phyloP scores from a whole-genome alignment of 2,888 invertebrate species.

The Globia sparganii region DNA sequence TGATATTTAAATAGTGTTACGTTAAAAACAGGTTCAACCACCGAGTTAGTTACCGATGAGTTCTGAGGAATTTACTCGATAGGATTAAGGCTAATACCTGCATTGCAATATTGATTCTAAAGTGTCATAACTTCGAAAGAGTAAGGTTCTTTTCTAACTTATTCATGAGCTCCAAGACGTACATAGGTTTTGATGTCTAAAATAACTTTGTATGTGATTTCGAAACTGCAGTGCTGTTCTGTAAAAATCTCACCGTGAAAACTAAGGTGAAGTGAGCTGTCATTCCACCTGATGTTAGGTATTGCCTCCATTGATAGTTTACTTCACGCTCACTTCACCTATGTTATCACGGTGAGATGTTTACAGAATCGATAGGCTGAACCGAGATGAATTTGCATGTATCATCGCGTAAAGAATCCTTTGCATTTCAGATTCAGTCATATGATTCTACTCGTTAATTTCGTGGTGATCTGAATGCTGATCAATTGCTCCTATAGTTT shows the following conservation, averaged over 20 bases:
- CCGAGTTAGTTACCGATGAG: constrained; percentile 52
- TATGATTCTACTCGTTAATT: not conserved
- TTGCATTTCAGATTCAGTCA: not conserved
- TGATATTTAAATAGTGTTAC: constrained; percentile 67
- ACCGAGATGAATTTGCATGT: too few species aligned
- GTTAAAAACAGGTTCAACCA: constrained; percentile 61
- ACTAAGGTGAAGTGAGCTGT: too few species aligned
- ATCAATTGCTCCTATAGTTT: too few species aligned
- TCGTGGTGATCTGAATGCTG: too few species aligned
- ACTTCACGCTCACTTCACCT: too few species aligned
- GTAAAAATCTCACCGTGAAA: too few species aligned
- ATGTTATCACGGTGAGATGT: too few species aligned
- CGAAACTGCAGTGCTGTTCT: too few species aligned
- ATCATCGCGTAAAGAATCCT: not conserved
- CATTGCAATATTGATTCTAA: constrained; percentile 40
- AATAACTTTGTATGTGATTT: not conserved
- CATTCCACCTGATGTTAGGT: too few species aligned
- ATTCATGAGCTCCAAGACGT: not conserved
- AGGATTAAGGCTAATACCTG: constrained; percentile 50
- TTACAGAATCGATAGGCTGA: too few species aligned
- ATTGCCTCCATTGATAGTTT: too few species aligned
- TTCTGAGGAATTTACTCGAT: constrained; percentile 46
- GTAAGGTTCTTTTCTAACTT: constrained; percentile 22
- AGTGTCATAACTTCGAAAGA: constrained; percentile 32
- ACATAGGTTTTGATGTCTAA: not conserved